These are phyloP conservation scores for Aurelia aurita DNA, from an alignment of 30 jellyfish, hydroid and myxozoan genomes.

Conservation along the genomic window DNA sequence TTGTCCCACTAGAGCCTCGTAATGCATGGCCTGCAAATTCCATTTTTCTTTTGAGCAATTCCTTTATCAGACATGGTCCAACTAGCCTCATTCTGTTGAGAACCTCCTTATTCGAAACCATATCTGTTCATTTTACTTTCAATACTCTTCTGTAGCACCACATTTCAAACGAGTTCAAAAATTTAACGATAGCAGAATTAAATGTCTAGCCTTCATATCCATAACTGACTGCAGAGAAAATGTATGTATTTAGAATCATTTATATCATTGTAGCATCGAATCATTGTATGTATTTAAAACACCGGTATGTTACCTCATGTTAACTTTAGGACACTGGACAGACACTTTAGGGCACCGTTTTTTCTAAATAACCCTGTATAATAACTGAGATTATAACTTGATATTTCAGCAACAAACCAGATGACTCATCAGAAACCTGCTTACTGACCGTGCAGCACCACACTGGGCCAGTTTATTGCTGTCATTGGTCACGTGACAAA, in stretches of 20 bases:
- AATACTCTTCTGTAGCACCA: no score
- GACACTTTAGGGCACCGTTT: background rate
- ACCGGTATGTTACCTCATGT: background rate
- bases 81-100: background rate
- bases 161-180: no score
- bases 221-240: no score
- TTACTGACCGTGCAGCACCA: slow-evolving; percentile 73
- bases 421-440: slow-evolving; percentile 49
- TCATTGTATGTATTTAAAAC: no score
- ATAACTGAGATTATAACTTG: background rate
- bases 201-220: no score
- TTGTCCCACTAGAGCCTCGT: no score
- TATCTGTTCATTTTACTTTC: no score
- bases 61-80: background rate
- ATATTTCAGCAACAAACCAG: slow-evolving; percentile 76
- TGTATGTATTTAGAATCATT: no score
- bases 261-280: no score
- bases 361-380: background rate
- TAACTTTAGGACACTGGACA: background rate
- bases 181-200: no score
- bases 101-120: background rate
- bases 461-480: slow-evolving; percentile 66
- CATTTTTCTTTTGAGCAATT: no score
- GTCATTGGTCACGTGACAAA: slow-evolving; percentile 60
- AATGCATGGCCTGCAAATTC: no score